Conservation (phyloP, 2,113 vertebrate species). For the Brachirus orientalis region DNA sequence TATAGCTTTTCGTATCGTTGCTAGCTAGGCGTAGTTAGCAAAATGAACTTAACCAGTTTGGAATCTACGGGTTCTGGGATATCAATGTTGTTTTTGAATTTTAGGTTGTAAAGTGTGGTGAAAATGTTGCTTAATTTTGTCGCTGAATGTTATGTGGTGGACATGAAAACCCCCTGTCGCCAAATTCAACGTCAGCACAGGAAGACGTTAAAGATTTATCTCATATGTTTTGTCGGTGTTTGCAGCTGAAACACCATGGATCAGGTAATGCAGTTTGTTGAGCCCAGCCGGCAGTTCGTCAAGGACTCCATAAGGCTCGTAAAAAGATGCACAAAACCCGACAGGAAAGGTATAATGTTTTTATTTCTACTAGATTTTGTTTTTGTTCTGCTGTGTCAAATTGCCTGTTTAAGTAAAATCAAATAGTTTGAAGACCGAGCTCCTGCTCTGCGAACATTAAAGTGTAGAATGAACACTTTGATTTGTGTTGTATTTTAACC, state of each 20-base stretch:
- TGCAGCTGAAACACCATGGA: conserved; percentile 84
- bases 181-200: conserved; percentile 48
- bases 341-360: conserved; percentile 90
- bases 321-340: conserved; percentile 98
- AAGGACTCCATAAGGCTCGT: conserved; percentile 98
- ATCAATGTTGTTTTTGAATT: background rate
- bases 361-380: background rate
- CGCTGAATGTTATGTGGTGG: background rate
- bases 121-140: background rate
- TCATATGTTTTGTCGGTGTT: too few relatives aligned
- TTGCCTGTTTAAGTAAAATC: too few relatives aligned
- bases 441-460: too few relatives aligned
- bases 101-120: background rate
- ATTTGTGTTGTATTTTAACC: background rate
- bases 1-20: background rate
- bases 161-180: fast-evolving
- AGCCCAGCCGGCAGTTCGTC: conserved; percentile 96
- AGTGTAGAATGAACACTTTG: background rate
- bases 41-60: too few relatives aligned
- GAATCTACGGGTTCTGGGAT: too few relatives aligned
- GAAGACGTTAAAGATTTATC: background rate
- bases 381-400: background rate
- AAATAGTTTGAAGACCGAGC: too few relatives aligned
- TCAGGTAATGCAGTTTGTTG: conserved; percentile 98
- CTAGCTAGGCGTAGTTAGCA: too few relatives aligned